A percentile compares a stretch with the other conserved stretches of the same genome.
Evolutionary conservation across 2,113 vertebrate species (phyloP).

Genomic region (Tyto alba): DNA sequence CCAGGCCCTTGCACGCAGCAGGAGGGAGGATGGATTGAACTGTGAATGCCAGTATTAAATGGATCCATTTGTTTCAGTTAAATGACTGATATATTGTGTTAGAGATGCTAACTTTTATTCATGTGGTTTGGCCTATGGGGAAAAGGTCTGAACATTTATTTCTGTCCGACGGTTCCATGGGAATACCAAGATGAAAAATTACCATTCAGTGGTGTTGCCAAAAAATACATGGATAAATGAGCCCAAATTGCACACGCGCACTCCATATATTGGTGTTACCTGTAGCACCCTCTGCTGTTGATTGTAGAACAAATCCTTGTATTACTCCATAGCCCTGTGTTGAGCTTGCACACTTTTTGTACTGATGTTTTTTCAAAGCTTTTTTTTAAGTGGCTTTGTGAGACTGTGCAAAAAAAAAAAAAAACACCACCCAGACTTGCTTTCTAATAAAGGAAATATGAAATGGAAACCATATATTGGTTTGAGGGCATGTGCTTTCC

Average conservation of each 20-base stretch:
- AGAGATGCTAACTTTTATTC: neutral
- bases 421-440: neutral
- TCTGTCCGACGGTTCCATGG: neutral
- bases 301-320: neutral
- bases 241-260: neutral
- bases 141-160: neutral
- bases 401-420: neutral
- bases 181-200: neutral
- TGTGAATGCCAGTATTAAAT: neutral
- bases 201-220: neutral
- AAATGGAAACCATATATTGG: neutral
- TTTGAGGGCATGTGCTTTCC: neutral
- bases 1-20: fast-evolving
- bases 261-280: neutral
- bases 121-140: neutral
- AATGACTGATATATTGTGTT: neutral
- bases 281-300: slow-evolving; percentile 14
- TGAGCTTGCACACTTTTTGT: neutral
- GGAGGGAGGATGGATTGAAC: neutral
- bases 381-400: neutral
- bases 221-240: neutral
- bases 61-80: neutral
- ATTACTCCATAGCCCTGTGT: neutral
- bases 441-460: neutral
- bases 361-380: neutral